Evolutionary conservation across 1,140 invertebrate species (phyloP), one percentile per base, ranked within the genome.

Genomic region (Protaetia brevitarsis): DNA sequence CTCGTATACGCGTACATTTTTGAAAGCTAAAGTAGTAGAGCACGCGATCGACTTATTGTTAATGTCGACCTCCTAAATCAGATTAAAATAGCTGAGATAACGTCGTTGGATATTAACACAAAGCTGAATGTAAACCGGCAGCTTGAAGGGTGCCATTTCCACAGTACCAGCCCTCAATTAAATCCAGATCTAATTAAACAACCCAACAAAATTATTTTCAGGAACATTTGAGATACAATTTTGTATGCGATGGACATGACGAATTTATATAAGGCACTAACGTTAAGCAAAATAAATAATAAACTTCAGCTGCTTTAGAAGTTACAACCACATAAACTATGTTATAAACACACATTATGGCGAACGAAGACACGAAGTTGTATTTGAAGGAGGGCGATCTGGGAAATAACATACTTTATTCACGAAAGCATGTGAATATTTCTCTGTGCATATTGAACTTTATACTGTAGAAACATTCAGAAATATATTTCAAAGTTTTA

Each of bases 101-200:
- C 11, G 41, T 23, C 26, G 41, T 4, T 51, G 19, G 19, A 51
- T 51, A 51, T 23, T 51, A 51, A 51, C 19, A 6, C 11, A 23
- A 51, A 19, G 19, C 4, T 19, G 7, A 19, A 10, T 2, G 3
- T 23, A 23, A 10, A 7, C 19, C 19, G 26, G 11, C 19, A 51
- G 6, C 19, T 51, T 51, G 26, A 51, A 51, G 26, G 41, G 41
- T 51, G 19, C 6, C 21, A 23, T 51, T 51, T 51, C 41, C 26
- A 37, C 34, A 11, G 19, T 51, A n/a, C n/a, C 26, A 10, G 19
- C 41, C 19, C 16, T 23, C 8, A 10, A 10, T 6, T 51, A 19
- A 51, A 16, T 51, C 41, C 11, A 51, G 26, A 21, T 51, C 41
- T 51, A 51, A 51, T 51, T 51, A 51, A 51, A 51, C 41, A 51